A percentile compares a stretch with the other conserved stretches of the same genome.
These are phyloP conservation scores for Cochlearius cochlearius DNA, from an alignment of 2,113 vertebrate species.

Conservation along the genomic window DNA sequence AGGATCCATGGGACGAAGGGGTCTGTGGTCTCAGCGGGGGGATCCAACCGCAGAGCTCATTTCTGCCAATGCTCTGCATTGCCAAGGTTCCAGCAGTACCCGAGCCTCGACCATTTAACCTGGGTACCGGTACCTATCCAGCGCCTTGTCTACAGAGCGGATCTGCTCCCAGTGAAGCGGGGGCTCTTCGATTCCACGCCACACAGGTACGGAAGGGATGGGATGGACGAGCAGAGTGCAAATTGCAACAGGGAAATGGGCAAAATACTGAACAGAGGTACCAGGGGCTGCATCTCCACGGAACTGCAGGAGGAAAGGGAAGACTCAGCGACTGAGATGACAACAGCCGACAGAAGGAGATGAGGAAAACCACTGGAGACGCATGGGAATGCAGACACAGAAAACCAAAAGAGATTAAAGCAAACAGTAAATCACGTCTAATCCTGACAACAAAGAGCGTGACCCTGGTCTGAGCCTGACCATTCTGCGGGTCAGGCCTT, in stretches of 20 bases:
- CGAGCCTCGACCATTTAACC: rapidly evolving
- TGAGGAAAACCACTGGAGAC: not conserved
- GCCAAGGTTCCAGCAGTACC: not conserved
- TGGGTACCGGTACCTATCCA: not conserved
- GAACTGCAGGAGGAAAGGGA: not conserved
- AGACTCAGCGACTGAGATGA: not conserved
- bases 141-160: not conserved
- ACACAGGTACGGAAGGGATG: not conserved
- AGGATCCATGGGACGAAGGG: not conserved
- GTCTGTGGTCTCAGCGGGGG: not conserved
- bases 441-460: rapidly evolving
- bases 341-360: not conserved
- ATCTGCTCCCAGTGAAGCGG: rapidly evolving
- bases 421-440: not conserved
- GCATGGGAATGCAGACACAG: not conserved
- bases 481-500: too few relatives aligned
- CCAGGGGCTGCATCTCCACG: not conserved
- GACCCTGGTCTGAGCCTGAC: not conserved
- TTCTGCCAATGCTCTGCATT: not conserved
- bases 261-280: not conserved
- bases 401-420: not conserved
- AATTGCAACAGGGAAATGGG: rapidly evolving
- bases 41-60: not conserved
- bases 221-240: too few relatives aligned
- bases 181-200: not conserved